Evolutionary conservation across 2,888 invertebrate genomes (phyloP).

Genomic region (Tetrapedia diversipes): DNA sequence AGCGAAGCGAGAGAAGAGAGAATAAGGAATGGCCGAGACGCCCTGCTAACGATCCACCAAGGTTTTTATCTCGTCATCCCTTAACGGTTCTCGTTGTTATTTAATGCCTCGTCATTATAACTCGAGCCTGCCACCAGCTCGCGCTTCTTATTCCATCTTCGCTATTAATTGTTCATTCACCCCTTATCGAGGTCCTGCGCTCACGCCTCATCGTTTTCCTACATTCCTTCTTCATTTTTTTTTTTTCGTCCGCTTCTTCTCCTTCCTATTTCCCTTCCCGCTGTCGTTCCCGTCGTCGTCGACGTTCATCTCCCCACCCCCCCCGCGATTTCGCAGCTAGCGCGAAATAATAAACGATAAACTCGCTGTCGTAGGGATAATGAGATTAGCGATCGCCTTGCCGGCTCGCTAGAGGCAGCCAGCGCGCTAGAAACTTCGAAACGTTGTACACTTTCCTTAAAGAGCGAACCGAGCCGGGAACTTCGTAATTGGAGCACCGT

Average conservation of each 20-base stretch:
- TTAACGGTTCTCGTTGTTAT: slow-evolving; percentile 71
- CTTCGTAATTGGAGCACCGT: slow-evolving; percentile 51
- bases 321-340: slow-evolving; percentile 10
- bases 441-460: slow-evolving; percentile 34
- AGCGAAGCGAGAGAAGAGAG: slow-evolving; percentile 50
- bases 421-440: slow-evolving; percentile 36
- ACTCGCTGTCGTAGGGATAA: slow-evolving; percentile 42
- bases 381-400: slow-evolving; percentile 44
- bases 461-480: slow-evolving; percentile 21
- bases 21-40: slow-evolving; percentile 68
- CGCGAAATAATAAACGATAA: slow-evolving; percentile 48
- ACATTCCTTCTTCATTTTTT: slow-evolving; percentile 16
- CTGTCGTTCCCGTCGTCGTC: slow-evolving; percentile 33
- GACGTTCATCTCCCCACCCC: too few relatives aligned
- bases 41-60: slow-evolving; percentile 72
- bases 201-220: slow-evolving; percentile 8
- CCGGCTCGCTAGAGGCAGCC: slow-evolving; percentile 9
- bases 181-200: slow-evolving; percentile 53
- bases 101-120: slow-evolving; percentile 72
- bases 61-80: slow-evolving; percentile 75
- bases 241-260: slow-evolving; percentile 9
- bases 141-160: slow-evolving; percentile 36
- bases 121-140: slow-evolving; percentile 42
- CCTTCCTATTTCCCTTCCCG: slow-evolving; percentile 18
- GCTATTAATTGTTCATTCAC: slow-evolving; percentile 68